A percentile compares a stretch with the other conserved stretches of the same genome.
These are phyloP conservation scores for Cryptocephalus primarius DNA, from an alignment of 2,888 invertebrate species.

Conservation along the genomic window DNA sequence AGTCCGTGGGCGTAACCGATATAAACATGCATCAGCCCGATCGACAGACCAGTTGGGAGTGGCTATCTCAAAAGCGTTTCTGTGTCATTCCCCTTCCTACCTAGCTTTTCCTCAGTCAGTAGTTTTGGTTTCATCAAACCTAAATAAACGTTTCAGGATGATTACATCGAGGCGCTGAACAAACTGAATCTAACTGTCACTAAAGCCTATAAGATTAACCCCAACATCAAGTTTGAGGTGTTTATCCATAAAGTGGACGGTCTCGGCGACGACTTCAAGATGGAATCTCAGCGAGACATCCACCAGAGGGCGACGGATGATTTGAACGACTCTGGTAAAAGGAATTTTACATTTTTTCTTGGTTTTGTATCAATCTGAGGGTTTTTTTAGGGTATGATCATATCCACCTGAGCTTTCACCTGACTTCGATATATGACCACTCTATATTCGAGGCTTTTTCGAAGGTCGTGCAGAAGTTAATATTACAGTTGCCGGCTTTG, in stretches of 20 bases:
- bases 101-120: too few species aligned
- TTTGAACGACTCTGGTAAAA: slow-evolving; percentile 67
- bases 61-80: too few species aligned
- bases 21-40: too few species aligned
- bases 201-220: slow-evolving; percentile 91
- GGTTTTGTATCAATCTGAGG: too few species aligned
- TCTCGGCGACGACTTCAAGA: slow-evolving; percentile 96
- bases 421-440: slow-evolving; percentile 99
- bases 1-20: too few species aligned
- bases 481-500: slow-evolving; percentile 91
- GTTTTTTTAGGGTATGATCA: slow-evolving; percentile 53
- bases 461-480: slow-evolving; percentile 98
- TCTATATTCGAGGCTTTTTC: slow-evolving; percentile 99
- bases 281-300: slow-evolving; percentile 97
- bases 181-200: slow-evolving; percentile 89
- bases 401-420: slow-evolving; percentile 86
- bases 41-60: too few species aligned
- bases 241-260: slow-evolving; percentile 99
- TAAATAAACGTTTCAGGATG: slow-evolving; percentile 55
- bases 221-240: slow-evolving; percentile 92
- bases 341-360: too few species aligned
- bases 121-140: too few species aligned
- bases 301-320: slow-evolving; percentile 95
- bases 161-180: slow-evolving; percentile 90
- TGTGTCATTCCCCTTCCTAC: too few species aligned